These are phyloP conservation scores for Scelioninae gen. 1 DNA, from an alignment of 2,888 invertebrate genomes.

Conservation along the genomic window DNA sequence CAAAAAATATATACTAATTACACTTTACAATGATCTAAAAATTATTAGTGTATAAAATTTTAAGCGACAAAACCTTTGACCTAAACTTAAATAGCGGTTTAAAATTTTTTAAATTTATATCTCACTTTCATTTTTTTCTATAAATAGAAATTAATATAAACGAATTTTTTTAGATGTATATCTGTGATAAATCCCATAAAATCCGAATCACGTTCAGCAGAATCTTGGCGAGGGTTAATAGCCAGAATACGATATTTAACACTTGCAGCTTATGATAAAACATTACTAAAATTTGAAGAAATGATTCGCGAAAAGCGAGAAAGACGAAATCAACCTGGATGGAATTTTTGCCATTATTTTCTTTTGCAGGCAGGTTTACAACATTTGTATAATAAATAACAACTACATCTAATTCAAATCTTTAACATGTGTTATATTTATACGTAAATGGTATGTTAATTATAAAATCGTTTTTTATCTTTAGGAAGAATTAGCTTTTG, in stretches of 20 bases:
- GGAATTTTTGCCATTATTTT: constrained; percentile 98
- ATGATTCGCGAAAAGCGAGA: constrained; percentile 95
- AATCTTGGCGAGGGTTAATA: constrained; percentile 95
- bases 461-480: constrained; percentile 23
- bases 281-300: constrained; percentile 94
- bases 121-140: no score
- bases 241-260: constrained; percentile 92
- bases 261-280: constrained; percentile 93
- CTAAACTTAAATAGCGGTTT: no score
- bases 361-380: constrained; percentile 89
- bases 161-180: constrained; percentile 89
- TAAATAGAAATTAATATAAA: no score
- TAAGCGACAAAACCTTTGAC: no score
- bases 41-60: no score
- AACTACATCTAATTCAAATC: no score
- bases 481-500: constrained; percentile 97
- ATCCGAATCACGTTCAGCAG: constrained; percentile 94
- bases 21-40: no score
- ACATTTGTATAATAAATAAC: background rate
- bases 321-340: constrained; percentile 93
- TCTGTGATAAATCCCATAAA: constrained; percentile 96
- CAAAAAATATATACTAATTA: no score
- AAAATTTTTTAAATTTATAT: no score
- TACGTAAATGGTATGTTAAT: no score
- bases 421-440: no score